Conservation (phyloP, 2,888 invertebrate species). For the Caenorhabditis sp. region DNA sequence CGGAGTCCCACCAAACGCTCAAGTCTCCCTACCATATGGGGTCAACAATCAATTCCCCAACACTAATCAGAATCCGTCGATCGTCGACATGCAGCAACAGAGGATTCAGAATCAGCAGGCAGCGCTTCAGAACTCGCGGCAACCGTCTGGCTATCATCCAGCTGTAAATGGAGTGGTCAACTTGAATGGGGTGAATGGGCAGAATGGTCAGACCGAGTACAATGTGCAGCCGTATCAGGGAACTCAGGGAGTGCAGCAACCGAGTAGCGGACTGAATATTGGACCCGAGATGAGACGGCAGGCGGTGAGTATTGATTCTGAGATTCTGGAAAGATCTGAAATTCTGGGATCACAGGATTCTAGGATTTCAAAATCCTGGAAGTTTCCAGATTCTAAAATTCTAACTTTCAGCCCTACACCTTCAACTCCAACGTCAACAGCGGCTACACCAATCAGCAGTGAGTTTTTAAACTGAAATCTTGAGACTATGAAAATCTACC, state of each 20-base stretch:
- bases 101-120: constrained; percentile 14
- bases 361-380: neutral
- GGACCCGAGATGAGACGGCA: constrained; percentile 46
- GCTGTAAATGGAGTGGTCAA: constrained; percentile 70
- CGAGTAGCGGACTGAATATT: constrained; percentile 16
- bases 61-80: neutral
- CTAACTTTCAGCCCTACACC: neutral
- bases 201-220: constrained; percentile 64
- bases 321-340: too few relatives aligned
- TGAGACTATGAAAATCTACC: neutral
- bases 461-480: constrained; percentile 4
- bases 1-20: neutral
- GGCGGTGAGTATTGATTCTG: constrained; percentile 20
- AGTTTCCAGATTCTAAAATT: neutral
- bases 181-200: constrained; percentile 70
- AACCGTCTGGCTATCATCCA: constrained; percentile 59
- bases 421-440: constrained; percentile 58
- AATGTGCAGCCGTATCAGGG: constrained; percentile 44
- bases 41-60: constrained; percentile 1
- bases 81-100: constrained; percentile 35
- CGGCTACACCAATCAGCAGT: constrained; percentile 57
- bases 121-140: constrained; percentile 17
- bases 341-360: too few relatives aligned
- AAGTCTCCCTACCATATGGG: neutral
- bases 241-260: neutral